phyloP scores from a whole-genome alignment of 1,140 invertebrate species.

The Aphidius gifuensis region DNA sequence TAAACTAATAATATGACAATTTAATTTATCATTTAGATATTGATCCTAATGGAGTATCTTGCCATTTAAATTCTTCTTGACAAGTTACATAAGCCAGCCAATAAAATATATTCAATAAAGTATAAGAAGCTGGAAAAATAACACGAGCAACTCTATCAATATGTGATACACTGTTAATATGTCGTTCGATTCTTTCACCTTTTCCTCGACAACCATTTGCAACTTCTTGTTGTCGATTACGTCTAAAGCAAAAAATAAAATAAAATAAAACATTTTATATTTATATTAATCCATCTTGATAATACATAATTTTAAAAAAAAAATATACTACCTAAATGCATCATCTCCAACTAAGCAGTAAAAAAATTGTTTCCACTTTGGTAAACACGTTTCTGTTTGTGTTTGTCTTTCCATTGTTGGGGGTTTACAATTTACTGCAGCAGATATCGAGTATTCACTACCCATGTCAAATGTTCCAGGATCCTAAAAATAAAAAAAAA shows the following conservation, averaged over 20 bases:
- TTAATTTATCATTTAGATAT: constrained; percentile 18
- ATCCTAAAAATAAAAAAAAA: constrained; percentile 44
- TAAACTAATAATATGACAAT: no score
- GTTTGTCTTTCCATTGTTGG: constrained; percentile 76
- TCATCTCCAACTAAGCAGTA: constrained; percentile 78
- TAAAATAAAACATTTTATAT: not conserved
- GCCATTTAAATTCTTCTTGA: constrained; percentile 72
- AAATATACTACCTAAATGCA: constrained; percentile 59
- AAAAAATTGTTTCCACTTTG: constrained; percentile 73
- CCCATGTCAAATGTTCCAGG: constrained; percentile 45
- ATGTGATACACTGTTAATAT: constrained; percentile 83
- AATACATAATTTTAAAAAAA: not conserved
- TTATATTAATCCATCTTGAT: constrained; percentile 2
- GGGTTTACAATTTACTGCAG: constrained; percentile 47
- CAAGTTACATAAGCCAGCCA: constrained; percentile 78
- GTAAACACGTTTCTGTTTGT: constrained; percentile 71
- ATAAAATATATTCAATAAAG: constrained; percentile 80
- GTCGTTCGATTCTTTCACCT: constrained; percentile 56
- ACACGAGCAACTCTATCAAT: constrained; percentile 83
- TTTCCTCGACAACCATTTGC: constrained; percentile 53
- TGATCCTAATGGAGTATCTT: constrained; percentile 56
- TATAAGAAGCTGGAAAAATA: constrained; percentile 83
- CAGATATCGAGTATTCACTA: constrained; percentile 38
- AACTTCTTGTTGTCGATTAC: constrained; percentile 71
- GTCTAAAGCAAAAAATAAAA: constrained; percentile 37